Evolutionary conservation across 2,113 vertebrate species (phyloP), one percentile per base, ranked within the genome.

Genomic region (Scalopus aquaticus): DNA sequence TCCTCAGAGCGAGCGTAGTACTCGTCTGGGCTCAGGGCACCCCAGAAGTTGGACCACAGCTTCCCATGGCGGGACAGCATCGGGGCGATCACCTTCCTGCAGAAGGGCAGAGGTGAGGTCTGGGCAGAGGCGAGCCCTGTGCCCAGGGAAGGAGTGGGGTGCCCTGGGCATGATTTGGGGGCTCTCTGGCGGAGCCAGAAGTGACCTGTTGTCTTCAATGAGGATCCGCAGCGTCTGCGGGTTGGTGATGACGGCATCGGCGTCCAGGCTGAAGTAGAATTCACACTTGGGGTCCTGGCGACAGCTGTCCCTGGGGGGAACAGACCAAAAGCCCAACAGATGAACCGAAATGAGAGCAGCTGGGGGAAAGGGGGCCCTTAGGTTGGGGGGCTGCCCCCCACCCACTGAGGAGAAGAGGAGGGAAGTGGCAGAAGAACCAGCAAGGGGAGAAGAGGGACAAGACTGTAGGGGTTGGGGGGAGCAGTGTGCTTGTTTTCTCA

Each of bases 31-130:
- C 98, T 98, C 93, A 99, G 91, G 4, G 98, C 98, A 0, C 98
- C 98, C 98, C 98, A 99, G 96, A 99, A 99, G 93, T 99, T 99
- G 37, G 98, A 99, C 98, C 98, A 99, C 44, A 99, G 98, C 92
- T 99, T 99, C 10, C 98, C 98, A 0, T 98, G 98, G 19, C 98
- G 98, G 19, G 98, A 98, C 44, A 99, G 80, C 98, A 99, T 98
- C 54, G 98, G 98, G 0, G 98, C 98, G 0, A 99, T 98, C 46
- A 99, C 98, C 17, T 98, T 96, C 97, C 98, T 98, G 95, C 4
- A 46, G 72, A 54, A 19, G 6, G 5, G 39, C 7, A 26, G 64
- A 69, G 10, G 19, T 54, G 58, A 93, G 22, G 28, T 37, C 9
- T 1, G 16, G 37, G 39, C 4, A 6, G 30, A 10, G 26, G 4